Base-by-base conservation (phyloP, 2,888 invertebrate species). In the Drosophila melanosoma region DNA sequence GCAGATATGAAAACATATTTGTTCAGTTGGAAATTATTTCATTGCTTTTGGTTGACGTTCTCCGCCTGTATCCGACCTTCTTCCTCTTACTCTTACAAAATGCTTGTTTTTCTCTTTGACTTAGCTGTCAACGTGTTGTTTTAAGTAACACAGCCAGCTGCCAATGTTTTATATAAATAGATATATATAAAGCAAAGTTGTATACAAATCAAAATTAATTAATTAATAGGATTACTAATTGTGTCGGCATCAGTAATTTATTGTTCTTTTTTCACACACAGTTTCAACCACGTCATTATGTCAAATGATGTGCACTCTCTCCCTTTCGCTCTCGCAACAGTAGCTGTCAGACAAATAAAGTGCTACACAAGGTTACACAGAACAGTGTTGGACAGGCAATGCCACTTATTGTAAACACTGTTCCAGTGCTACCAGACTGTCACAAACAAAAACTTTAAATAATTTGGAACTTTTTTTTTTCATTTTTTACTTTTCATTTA, bases 281-380 rank as follows among this genome's bases (percentile, higher is more conserved):
- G 87, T 88, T 81, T 83, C 57, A 57, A 87, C 87, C 87, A 87
- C 87, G 87, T 87, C 87, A 87, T 89, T 83, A 83, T 79, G 79
- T 69, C 79, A 78, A 77, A 81, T 81, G 33, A 62, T 45, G 38
- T 72, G 54, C 53, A 49, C 67, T 68, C 81, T 78, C 60, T 58
- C 72, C 32, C 42, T 42, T 49, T 56, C 59, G 52, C 75, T 73
- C 60, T 58, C 60, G 33, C 49, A 32, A 23, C 12, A 48, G 40
- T 70, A 80, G 53, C 65, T 78, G 77, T 81, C 77, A 78, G 45
- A 10, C 5, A 10, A 17, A 4, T 17, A 5, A 32, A 57, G 57
- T 57, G 57, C 32, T 57, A 17, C 20, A 32, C 32, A 57, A 20
- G 45, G 32, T 32, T 15, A 32, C 11, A 26, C 6, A 38, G 29